A percentile compares a stretch with the other conserved stretches of the same genome.
phyloP scores from a whole-genome alignment of 2,113 vertebrate species.

The Paracanthobrama guichenoti region DNA sequence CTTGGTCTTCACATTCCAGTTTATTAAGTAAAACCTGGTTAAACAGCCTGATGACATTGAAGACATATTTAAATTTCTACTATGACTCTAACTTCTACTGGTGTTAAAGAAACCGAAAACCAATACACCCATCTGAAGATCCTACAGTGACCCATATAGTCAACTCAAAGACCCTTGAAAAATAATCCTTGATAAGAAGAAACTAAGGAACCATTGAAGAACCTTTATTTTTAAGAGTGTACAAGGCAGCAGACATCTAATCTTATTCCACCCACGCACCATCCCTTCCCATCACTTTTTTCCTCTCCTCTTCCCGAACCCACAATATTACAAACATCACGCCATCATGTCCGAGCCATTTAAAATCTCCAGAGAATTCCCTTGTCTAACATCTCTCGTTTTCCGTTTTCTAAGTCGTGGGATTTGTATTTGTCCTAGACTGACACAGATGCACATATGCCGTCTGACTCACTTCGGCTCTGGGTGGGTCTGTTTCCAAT shows the following conservation, averaged over 20 bases:
- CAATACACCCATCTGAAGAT: background rate
- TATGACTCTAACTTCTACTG: background rate
- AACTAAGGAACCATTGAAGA: background rate
- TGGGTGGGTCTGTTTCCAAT: constrained; percentile 80
- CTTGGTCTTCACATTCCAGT: background rate
- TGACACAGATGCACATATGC: constrained; percentile 64
- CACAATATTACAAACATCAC: background rate
- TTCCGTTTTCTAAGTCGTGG: background rate
- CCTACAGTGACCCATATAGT: background rate
- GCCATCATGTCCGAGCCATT: background rate
- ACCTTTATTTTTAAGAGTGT: background rate
- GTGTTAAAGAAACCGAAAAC: background rate
- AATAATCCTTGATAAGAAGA: background rate
- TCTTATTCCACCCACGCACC: constrained; percentile 6
- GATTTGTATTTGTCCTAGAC: constrained; percentile 56
- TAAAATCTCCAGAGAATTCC: background rate
- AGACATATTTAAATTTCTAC: background rate
- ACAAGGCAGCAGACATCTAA: background rate
- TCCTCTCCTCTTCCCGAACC: background rate
- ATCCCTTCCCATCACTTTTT: background rate
- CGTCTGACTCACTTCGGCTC: constrained; percentile 73
- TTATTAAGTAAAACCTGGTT: background rate
- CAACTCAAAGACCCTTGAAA: background rate
- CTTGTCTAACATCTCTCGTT: background rate
- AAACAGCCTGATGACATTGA: background rate